Evolutionary conservation across 2,888 invertebrate species (phyloP).

Genomic region (Latheticus oryzae): DNA sequence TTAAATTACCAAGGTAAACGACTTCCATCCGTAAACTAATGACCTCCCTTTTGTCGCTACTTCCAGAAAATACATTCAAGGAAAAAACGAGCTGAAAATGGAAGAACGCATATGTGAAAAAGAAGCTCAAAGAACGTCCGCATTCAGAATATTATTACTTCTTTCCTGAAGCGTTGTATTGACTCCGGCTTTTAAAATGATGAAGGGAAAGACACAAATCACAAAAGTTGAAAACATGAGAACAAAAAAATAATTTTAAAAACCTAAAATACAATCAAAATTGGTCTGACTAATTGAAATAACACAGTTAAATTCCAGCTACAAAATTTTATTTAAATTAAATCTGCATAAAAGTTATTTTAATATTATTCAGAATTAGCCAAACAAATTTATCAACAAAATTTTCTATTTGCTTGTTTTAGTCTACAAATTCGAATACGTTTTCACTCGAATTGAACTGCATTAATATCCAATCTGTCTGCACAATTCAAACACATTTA

Average conservation of each 20-base stretch:
- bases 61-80: conserved; percentile 42
- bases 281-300: conserved; percentile 22
- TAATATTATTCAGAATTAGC: no score
- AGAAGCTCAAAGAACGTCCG: conserved; percentile 42
- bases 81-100: conserved; percentile 43
- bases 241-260: conserved; percentile 29
- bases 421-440: no score
- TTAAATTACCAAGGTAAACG: conserved; percentile 32
- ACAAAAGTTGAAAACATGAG: conserved; percentile 35
- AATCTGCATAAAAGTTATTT: no score
- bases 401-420: neutral
- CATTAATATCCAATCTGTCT: no score
- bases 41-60: conserved; percentile 41
- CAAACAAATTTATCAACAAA: conserved; percentile 7
- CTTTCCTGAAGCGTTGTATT: conserved; percentile 44
- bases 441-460: no score
- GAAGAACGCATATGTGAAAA: conserved; percentile 45
- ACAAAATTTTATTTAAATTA: conserved; percentile 23
- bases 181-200: conserved; percentile 42
- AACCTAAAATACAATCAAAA: conserved; percentile 16
- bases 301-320: conserved; percentile 14
- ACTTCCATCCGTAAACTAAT: conserved; percentile 43
- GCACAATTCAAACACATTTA: no score
- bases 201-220: conserved; percentile 41
- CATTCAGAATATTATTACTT: conserved; percentile 45